Percentiles rank a stretch among this genome's conserved stretches.
These are phyloP conservation scores for Melitaea athalia DNA, from an alignment of 2,888 invertebrate genomes.

Conservation along the genomic window DNA sequence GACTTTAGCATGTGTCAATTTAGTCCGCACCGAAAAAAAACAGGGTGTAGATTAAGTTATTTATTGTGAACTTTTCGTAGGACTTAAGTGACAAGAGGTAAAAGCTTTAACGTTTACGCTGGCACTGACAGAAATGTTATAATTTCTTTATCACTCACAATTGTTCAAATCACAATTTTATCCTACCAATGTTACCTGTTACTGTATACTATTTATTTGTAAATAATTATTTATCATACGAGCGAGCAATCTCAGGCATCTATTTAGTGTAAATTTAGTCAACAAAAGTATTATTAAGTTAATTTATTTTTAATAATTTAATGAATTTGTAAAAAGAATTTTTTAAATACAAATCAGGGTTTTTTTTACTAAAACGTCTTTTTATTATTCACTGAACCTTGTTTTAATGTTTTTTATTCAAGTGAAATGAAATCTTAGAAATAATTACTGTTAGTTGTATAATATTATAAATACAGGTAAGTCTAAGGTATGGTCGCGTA, in stretches of 20 bases:
- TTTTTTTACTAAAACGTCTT: neutral
- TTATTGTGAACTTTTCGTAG: constrained; percentile 29
- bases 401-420: too few species aligned
- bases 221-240: neutral
- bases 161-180: neutral
- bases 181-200: neutral
- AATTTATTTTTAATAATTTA: neutral
- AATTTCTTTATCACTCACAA: constrained; percentile 5
- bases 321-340: neutral
- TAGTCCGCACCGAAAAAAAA: too few species aligned
- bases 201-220: neutral
- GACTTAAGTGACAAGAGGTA: constrained; percentile 37
- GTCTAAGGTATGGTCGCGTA: too few species aligned
- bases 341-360: too few species aligned
- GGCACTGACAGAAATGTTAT: constrained; percentile 10
- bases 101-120: constrained; percentile 41
- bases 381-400: neutral
- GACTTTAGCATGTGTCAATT: too few species aligned
- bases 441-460: too few species aligned
- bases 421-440: too few species aligned
- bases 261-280: neutral
- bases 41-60: constrained; percentile 34
- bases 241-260: neutral
- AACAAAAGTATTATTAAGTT: neutral
- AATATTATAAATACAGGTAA: too few species aligned